phyloP scores from a whole-genome alignment of 2,113 vertebrate genomes.

The Phoenicopterus ruber region DNA sequence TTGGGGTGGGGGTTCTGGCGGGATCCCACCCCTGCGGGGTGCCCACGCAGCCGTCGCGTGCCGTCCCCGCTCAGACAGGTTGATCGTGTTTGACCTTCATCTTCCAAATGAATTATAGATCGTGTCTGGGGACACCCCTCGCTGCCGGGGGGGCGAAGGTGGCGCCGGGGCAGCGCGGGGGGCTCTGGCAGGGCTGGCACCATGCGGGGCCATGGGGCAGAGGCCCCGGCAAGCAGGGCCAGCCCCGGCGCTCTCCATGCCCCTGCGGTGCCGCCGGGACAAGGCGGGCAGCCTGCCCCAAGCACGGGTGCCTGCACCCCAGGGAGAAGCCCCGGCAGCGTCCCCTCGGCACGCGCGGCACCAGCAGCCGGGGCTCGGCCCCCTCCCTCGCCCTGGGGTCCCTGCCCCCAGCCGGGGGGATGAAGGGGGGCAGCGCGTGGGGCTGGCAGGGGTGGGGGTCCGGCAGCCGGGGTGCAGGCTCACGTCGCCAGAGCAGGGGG shows the following conservation, averaged over 20 bases:
- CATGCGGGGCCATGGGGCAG: fast-evolving
- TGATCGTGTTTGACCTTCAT: slow-evolving; percentile 22
- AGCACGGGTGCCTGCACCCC: background rate
- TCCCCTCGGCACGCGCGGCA: fast-evolving
- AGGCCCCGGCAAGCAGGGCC: background rate
- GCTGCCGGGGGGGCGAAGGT: background rate
- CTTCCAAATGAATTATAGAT: background rate
- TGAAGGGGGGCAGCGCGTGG: background rate
- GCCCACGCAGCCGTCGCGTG: background rate
- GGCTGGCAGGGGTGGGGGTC: background rate
- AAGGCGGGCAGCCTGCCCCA: too few relatives aligned
- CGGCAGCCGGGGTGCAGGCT: background rate
- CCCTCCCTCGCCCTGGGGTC: background rate
- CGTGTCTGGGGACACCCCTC: background rate
- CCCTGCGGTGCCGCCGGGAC: background rate
- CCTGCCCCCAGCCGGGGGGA: background rate
- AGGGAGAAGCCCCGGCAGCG: background rate
- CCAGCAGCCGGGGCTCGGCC: background rate
- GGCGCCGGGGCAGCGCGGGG: fast-evolving
- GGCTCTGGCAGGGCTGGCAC: background rate
- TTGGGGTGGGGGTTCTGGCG: too few relatives aligned
- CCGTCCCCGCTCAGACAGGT: background rate
- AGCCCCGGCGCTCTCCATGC: background rate
- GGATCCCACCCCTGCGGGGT: background rate
- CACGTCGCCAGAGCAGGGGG: fast-evolving